Base-by-base conservation (phyloP, 2,797 vertebrate genomes). In the Australoheros facetus region DNA sequence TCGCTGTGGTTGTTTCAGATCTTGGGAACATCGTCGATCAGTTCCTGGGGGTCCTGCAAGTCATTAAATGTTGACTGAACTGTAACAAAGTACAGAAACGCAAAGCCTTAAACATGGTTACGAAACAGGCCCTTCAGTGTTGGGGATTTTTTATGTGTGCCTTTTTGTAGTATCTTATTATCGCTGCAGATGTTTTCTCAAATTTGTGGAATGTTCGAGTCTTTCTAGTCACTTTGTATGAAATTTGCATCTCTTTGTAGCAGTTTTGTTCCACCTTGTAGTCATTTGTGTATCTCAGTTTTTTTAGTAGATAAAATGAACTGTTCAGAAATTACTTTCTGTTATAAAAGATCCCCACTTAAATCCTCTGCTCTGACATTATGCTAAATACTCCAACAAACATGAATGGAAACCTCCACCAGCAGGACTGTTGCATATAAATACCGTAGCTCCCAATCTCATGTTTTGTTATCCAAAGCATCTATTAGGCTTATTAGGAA, bases 401-500 rank as follows among this genome's bases (percentile, higher is more conserved):
- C 16, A 19, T 66, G 62, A 66, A 66, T 28, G 62, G 5, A 28
- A 66, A 66, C 14, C 62, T 10, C 62, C 19, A 26, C 17, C 32
- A 45, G 9, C 5, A 11, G 21, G 72, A 72, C n/a, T 23, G 62
- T 37, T 71, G 56, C 62, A 53, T 14, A 11, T 51, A 64, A 73
- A 78, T 5, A 26, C 66, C 17, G 16, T 3, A 21, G 28, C 17
- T 39, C n/a, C 48, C 34, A 55, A 32, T 37, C 14, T 19, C 30
- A 80, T 13, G 79, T 28, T 77, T 60, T 34, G 11, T 71, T 69
- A 75, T 70, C 58, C 57, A 21, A 28, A 11, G 74, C 74, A 79
- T 71, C 71, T 75, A 48, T 77, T 28, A 79, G 55, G 57, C 76
- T 71, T 79, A 84, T 78, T 71, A 75, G 53, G 16, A 84, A 78